Percentiles rank a stretch among this genome's conserved stretches.
phyloP scores from a whole-genome alignment of 1,140 invertebrate species.

The Trachelipus rathkii region DNA sequence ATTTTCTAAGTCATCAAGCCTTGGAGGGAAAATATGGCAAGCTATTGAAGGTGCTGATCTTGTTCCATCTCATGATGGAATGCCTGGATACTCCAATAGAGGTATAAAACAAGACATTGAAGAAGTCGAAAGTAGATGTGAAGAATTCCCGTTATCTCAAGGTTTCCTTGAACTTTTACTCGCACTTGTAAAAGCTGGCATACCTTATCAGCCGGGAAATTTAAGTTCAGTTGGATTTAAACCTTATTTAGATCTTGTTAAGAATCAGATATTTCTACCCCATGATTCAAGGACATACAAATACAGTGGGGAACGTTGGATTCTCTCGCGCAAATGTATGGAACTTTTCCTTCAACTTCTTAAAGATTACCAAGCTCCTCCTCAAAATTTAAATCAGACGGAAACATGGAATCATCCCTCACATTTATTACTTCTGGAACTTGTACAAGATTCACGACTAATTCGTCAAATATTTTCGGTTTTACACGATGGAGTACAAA shows the following conservation, averaged over 20 bases:
- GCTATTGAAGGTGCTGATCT: constrained; percentile 81
- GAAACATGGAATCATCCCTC: constrained; percentile 64
- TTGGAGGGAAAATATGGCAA: constrained; percentile 74
- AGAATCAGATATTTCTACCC: constrained; percentile 71
- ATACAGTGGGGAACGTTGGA: constrained; percentile 69
- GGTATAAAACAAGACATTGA: constrained; percentile 57
- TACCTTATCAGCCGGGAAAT: constrained; percentile 75
- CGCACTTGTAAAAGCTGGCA: constrained; percentile 63
- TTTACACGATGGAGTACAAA: constrained; percentile 70
- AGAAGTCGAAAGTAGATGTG: constrained; percentile 80
- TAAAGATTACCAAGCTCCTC: constrained; percentile 61
- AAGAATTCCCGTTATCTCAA: constrained; percentile 77
- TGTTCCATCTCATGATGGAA: constrained; percentile 56
- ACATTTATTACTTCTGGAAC: constrained; percentile 70
- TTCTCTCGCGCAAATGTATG: constrained; percentile 65
- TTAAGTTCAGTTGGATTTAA: constrained; percentile 78
- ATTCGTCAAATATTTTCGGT: constrained; percentile 68
- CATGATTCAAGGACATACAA: constrained; percentile 74
- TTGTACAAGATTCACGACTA: constrained; percentile 75
- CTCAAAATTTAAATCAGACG: not conserved
- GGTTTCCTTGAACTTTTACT: constrained; percentile 74
- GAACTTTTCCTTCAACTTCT: constrained; percentile 72
- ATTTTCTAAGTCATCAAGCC: constrained; percentile 67
- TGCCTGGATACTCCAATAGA: constrained; percentile 42
- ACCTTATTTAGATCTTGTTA: constrained; percentile 79